Evolutionary conservation across 2,888 invertebrate species (phyloP).

Genomic region (Octonoba sinensis): DNA sequence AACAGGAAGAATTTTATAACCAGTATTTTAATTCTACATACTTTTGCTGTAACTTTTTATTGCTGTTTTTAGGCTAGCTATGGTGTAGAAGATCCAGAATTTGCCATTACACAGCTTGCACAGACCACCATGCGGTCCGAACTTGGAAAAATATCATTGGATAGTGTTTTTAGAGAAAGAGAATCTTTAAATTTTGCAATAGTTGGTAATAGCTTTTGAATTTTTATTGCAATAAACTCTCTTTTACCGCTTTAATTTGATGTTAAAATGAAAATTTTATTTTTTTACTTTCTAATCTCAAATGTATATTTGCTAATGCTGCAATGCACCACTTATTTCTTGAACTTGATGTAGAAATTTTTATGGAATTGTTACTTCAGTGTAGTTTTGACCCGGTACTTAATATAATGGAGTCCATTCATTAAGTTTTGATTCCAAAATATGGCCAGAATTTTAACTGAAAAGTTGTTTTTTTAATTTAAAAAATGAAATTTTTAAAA

Average conservation of each 20-base stretch:
- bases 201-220: slow-evolving; percentile 75
- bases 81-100: slow-evolving; percentile 99
- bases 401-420: too few species aligned
- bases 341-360: too few species aligned
- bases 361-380: too few species aligned
- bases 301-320: too few species aligned
- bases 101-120: slow-evolving; percentile 97
- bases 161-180: slow-evolving; percentile 96
- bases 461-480: too few species aligned
- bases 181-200: slow-evolving; percentile 95
- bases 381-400: too few species aligned
- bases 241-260: background rate
- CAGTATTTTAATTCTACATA: too few species aligned
- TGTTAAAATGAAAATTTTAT: background rate
- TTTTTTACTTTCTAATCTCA: background rate
- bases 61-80: slow-evolving; percentile 80
- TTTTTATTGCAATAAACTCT: background rate
- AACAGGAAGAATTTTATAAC: too few species aligned
- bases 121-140: slow-evolving; percentile 99
- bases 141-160: slow-evolving; percentile 95
- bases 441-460: too few species aligned
- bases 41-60: slow-evolving; percentile 4
- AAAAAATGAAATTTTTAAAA: too few species aligned
- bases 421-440: too few species aligned
- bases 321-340: too few species aligned